Conservation (phyloP, 2,888 invertebrate genomes). For the Craniophora ligustri region DNA sequence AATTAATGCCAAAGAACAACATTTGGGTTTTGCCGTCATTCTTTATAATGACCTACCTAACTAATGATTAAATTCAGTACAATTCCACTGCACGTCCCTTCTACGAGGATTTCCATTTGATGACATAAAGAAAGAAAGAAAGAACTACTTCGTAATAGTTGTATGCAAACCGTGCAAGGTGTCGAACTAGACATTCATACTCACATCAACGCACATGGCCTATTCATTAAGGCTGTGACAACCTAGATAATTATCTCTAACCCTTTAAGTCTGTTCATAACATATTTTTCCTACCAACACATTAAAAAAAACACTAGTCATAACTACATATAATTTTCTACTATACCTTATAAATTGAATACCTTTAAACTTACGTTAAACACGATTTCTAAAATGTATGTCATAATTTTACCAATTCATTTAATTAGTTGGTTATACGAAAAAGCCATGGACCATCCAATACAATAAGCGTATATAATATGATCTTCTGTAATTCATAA, state of each 20-base stretch:
- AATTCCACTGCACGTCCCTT: conserved; percentile 20
- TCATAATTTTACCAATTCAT: too few species aligned
- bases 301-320: too few species aligned
- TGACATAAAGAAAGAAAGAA: too few species aligned
- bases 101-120: conserved; percentile 12
- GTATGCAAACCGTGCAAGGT: conserved; percentile 8
- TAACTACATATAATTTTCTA: too few species aligned
- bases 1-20: not conserved
- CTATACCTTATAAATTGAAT: too few species aligned
- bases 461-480: too few species aligned
- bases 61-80: conserved; percentile 26
- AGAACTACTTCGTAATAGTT: conserved; percentile 22
- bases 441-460: too few species aligned
- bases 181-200: conserved; percentile 1
- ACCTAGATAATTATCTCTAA: conserved; percentile 5
- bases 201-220: conserved; percentile 10
- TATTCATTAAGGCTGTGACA: conserved; percentile 8
- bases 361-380: too few species aligned
- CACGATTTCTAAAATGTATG: too few species aligned
- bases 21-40: conserved; percentile 35
- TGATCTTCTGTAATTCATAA: too few species aligned
- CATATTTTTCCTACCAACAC: too few species aligned
- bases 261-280: not conserved
- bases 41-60: not conserved
- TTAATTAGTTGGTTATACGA: too few species aligned